Conservation (phyloP, 2,113 vertebrate species). For the Stercorarius parasiticus region DNA sequence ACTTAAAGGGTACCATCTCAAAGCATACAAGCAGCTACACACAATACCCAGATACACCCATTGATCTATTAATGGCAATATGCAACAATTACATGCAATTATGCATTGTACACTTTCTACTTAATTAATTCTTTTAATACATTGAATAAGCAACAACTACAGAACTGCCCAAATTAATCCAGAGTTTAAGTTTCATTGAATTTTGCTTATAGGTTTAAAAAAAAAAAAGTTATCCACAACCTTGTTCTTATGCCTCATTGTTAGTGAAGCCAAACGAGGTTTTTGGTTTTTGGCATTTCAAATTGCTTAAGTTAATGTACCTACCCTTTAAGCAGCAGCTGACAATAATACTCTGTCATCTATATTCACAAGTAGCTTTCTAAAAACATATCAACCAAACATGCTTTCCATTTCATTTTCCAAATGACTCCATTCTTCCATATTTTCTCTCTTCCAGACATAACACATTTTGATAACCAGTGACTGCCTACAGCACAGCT, state of each 20-base stretch:
- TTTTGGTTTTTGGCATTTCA: neutral
- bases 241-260: neutral
- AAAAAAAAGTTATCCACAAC: neutral
- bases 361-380: neutral
- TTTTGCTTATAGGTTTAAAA: neutral
- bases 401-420: neutral
- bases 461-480: neutral
- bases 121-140: neutral
- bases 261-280: neutral
- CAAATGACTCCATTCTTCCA: neutral
- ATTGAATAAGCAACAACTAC: neutral
- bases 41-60: neutral
- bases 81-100: neutral
- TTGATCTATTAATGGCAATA: neutral
- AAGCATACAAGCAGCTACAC: neutral
- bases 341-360: neutral
- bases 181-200: neutral
- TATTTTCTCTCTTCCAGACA: neutral
- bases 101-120: neutral
- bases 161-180: neutral
- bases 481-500: neutral
- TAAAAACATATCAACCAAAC: neutral
- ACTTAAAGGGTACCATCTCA: neutral
- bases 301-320: neutral
- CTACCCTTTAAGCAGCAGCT: neutral